These are phyloP conservation scores for Campylomormyrus tamandua DNA, from an alignment of 2,113 vertebrate species.

Conservation along the genomic window DNA sequence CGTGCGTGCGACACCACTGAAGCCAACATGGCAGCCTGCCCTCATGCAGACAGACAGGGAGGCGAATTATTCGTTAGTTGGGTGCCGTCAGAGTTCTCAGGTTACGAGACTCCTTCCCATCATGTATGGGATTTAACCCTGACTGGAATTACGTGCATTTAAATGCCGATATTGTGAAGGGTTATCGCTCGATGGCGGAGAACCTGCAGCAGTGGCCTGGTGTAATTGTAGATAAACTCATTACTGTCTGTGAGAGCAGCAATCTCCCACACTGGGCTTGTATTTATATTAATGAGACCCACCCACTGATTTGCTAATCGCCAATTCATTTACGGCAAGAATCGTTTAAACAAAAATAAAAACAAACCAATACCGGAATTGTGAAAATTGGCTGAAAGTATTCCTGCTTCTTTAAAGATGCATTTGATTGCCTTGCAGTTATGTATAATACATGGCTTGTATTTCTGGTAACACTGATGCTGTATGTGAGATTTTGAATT, in stretches of 20 bases:
- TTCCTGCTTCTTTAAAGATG: neutral
- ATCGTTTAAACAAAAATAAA: neutral
- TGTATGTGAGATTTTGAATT: neutral
- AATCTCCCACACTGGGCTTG: conserved; percentile 40
- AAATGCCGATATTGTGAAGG: neutral
- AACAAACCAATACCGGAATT: neutral
- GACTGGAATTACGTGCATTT: neutral
- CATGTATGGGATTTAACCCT: neutral
- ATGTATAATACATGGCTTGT: neutral
- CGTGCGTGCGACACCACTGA: neutral
- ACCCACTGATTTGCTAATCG: conserved; percentile 1
- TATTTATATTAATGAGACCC: conserved; percentile 7
- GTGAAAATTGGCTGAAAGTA: neutral
- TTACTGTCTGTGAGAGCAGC: conserved; percentile 26
- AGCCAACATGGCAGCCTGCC: neutral
- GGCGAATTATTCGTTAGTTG: neutral
- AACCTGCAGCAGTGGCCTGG: neutral
- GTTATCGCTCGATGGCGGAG: neutral
- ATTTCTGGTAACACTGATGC: neutral
- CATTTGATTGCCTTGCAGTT: neutral
- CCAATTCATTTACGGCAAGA: neutral
- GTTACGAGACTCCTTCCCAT: neutral
- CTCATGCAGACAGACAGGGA: neutral
- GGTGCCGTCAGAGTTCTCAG: neutral
- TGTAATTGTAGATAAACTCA: neutral